These are phyloP conservation scores for Procambarus virginalis DNA, from an alignment of 1,140 invertebrate genomes.

Conservation along the genomic window DNA sequence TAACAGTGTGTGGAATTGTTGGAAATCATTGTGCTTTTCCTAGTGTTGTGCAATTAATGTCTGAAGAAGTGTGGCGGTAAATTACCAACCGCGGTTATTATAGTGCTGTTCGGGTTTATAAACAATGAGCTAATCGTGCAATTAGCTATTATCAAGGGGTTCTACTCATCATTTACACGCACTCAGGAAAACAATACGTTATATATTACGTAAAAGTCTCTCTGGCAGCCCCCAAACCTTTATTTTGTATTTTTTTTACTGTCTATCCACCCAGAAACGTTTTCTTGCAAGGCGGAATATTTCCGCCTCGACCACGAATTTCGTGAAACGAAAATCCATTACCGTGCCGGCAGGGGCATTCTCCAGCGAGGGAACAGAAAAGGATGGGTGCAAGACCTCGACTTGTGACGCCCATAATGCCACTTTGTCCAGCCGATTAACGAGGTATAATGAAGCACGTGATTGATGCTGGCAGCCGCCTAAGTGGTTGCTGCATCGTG, in stretches of 20 bases:
- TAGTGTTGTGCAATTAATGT: too few relatives aligned
- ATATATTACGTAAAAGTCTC: too few relatives aligned
- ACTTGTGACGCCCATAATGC: not conserved
- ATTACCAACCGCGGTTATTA: too few relatives aligned
- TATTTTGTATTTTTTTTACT: not conserved
- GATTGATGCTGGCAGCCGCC: not conserved
- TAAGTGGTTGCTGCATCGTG: not conserved
- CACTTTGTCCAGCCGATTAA: conserved; percentile 2
- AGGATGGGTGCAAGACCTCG: not conserved
- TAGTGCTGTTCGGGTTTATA: too few relatives aligned
- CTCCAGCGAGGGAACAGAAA: not conserved
- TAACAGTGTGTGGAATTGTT: too few relatives aligned
- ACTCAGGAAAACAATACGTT: not conserved
- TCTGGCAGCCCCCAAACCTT: too few relatives aligned
- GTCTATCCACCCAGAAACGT: not conserved
- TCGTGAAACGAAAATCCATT: not conserved
- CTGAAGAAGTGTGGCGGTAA: too few relatives aligned
- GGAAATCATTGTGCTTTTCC: too few relatives aligned
- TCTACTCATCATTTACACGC: not conserved
- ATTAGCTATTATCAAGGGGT: too few relatives aligned
- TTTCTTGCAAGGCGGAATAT: not conserved
- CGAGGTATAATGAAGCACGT: not conserved
- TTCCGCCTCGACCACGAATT: not conserved
- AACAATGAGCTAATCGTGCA: too few relatives aligned
- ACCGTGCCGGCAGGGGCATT: not conserved